These are phyloP conservation scores for Pangasianodon hypophthalmus DNA, from an alignment of 2,113 vertebrate species.

Conservation along the genomic window DNA sequence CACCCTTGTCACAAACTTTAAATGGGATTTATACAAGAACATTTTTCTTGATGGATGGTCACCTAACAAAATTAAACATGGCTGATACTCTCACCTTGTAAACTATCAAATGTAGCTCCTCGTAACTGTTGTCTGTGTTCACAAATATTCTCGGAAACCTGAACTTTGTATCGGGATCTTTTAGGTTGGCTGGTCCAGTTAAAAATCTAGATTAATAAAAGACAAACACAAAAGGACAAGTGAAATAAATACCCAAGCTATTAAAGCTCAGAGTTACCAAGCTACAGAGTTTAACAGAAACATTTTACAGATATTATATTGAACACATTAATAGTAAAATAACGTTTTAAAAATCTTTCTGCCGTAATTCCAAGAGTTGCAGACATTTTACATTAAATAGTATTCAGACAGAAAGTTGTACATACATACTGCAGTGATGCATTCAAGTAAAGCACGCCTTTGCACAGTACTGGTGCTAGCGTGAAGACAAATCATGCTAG, in stretches of 20 bases:
- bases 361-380: not conserved
- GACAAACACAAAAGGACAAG: not conserved
- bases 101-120: conserved; percentile 96
- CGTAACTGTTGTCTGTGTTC: conserved; percentile 83
- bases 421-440: not conserved
- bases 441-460: not conserved
- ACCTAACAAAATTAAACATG: conserved; percentile 40
- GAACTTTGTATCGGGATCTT: conserved; percentile 93
- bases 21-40: not conserved
- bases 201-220: conserved; percentile 81
- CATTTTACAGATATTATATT: not conserved
- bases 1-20: not conserved
- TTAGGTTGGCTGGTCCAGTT: conserved; percentile 92
- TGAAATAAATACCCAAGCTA: not conserved
- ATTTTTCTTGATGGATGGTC: not conserved
- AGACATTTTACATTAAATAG: not conserved
- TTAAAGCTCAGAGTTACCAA: not conserved
- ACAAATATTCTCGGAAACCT: conserved; percentile 97
- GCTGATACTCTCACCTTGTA: conserved; percentile 84
- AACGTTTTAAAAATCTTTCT: not conserved
- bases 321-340: not conserved
- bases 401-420: not conserved
- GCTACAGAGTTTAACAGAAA: not conserved
- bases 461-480: not conserved
- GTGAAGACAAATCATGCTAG: not conserved